Percentiles rank a stretch among this genome's conserved stretches.
These are phyloP conservation scores for Saccostrea cuccullata DNA, from an alignment of 1,140 invertebrate species.

Conservation along the genomic window DNA sequence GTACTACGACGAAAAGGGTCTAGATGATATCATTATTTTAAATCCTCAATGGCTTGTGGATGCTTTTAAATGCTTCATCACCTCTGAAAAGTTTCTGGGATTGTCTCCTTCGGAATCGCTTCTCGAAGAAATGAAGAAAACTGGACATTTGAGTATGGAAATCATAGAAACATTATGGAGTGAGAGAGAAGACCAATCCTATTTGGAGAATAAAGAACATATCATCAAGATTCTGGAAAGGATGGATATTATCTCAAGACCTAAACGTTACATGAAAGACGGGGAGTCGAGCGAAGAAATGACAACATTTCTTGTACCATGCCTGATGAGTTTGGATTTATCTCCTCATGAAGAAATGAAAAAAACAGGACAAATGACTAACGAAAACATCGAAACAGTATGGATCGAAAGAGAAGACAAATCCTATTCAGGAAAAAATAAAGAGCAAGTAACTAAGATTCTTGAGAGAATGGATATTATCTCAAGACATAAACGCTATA, in stretches of 20 bases:
- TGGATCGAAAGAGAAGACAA: slow-evolving; percentile 6
- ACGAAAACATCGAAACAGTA: slow-evolving; percentile 6
- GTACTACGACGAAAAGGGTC: slow-evolving; percentile 43
- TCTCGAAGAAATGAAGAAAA: slow-evolving; percentile 13
- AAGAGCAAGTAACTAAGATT: slow-evolving; percentile 23
- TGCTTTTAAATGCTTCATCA: slow-evolving; percentile 49
- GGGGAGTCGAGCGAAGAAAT: no score
- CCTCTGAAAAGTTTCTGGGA: slow-evolving; percentile 17
- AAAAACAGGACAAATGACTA: not conserved
- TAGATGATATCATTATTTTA: slow-evolving; percentile 40
- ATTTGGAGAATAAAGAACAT: slow-evolving; percentile 35
- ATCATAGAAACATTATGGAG: slow-evolving; percentile 12
- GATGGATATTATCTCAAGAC: slow-evolving; percentile 38
- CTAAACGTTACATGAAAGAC: not conserved
- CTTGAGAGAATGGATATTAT: slow-evolving; percentile 43
- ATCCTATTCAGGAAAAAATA: not conserved
- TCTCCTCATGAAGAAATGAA: not conserved
- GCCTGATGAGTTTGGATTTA: no score
- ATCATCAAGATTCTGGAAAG: slow-evolving; percentile 39
- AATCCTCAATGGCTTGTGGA: slow-evolving; percentile 48
- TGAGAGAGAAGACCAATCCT: not conserved
- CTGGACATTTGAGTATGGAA: slow-evolving; percentile 10
- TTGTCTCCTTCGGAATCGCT: not conserved
- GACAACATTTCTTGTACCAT: no score
- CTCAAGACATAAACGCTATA: not conserved